Conservation (phyloP, 2,797 vertebrate genomes). For the Dryobates pubescens region DNA sequence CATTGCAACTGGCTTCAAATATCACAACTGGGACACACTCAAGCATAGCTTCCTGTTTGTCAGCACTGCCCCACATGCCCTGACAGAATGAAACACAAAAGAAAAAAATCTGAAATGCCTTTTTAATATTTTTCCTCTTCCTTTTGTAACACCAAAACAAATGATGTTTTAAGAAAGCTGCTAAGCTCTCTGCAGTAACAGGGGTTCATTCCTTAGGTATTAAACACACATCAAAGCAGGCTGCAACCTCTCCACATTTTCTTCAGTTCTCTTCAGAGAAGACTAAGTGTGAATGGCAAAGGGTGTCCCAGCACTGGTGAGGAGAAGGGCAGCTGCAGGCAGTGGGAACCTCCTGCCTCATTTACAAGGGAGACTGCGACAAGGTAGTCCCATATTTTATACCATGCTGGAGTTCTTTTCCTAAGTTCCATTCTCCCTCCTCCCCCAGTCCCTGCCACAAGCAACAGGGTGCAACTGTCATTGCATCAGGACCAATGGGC, state of each 20-base stretch:
- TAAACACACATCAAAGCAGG: neutral
- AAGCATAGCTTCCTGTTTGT: neutral
- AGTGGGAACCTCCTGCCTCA: neutral
- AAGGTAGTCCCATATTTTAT: fast-evolving
- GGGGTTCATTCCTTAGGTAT: neutral
- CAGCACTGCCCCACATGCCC: neutral
- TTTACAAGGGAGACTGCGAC: neutral
- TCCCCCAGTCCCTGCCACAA: neutral
- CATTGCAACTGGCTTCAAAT: neutral
- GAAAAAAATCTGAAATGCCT: neutral
- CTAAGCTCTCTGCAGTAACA: neutral
- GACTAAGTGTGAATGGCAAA: neutral
- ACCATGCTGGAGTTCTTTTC: neutral
- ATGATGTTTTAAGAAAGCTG: neutral
- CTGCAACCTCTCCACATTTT: neutral
- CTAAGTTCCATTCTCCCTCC: neutral
- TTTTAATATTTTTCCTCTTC: neutral
- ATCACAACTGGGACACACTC: neutral
- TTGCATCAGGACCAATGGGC: neutral
- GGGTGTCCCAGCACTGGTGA: neutral
- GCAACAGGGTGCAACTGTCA: neutral
- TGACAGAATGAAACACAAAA: neutral
- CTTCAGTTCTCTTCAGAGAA: neutral
- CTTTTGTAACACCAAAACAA: neutral
- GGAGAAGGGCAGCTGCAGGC: neutral